Conservation (phyloP, 2,113 vertebrate species). For the Platanista minor region DNA sequence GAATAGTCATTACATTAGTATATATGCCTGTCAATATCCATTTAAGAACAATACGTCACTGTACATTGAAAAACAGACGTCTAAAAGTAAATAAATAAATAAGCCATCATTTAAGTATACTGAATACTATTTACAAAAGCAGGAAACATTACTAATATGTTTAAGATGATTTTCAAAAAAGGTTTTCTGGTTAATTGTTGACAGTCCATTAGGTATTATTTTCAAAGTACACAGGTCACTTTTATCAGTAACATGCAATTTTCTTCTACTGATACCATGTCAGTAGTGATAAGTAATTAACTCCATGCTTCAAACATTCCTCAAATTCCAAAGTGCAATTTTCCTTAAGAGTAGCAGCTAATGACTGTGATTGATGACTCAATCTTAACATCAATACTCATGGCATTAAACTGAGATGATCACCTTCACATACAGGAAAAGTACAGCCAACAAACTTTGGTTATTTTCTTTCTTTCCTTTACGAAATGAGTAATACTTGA, state of each 20-base stretch:
- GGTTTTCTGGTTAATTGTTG: not conserved
- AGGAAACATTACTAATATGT: not conserved
- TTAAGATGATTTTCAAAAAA: not conserved
- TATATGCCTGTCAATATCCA: not conserved
- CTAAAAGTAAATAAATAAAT: not conserved
- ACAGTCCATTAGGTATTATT: not conserved
- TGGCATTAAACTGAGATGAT: not conserved
- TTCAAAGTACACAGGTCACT: not conserved
- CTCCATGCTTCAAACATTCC: not conserved
- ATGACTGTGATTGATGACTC: not conserved
- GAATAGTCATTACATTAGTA: not conserved
- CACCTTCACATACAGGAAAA: not conserved
- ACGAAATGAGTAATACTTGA: not conserved
- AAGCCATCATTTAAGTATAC: not conserved
- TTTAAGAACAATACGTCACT: not conserved
- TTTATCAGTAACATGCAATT: not conserved
- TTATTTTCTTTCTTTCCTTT: not conserved
- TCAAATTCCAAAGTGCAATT: not conserved
- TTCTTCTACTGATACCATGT: not conserved
- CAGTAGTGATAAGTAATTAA: not conserved
- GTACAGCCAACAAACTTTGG: not conserved
- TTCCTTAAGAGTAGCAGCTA: not conserved
- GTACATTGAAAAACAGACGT: not conserved
- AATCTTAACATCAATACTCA: not conserved
- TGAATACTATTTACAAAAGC: not conserved